Conservation (phyloP, 2,113 vertebrate species). For the Mustelus asterias region DNA sequence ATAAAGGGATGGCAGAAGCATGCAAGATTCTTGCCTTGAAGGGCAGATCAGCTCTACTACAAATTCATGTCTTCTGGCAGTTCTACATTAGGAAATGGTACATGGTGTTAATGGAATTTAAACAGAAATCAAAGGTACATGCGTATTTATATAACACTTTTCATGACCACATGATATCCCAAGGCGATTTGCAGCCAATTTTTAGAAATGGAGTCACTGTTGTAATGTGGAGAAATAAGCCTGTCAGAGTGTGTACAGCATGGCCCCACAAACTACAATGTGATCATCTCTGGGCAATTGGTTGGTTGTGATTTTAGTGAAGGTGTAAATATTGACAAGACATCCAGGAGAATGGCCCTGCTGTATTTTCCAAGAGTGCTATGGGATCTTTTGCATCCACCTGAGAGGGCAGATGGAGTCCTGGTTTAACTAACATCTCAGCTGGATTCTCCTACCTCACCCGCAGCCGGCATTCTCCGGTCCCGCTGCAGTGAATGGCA, state of each 20-base stretch:
- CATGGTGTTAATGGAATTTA: not conserved
- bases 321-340: not conserved
- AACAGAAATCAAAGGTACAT: not conserved
- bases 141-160: not conserved
- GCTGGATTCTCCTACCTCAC: too few species aligned
- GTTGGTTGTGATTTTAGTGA: not conserved
- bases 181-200: not conserved
- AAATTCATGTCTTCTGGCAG: not conserved
- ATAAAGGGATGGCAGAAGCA: not conserved
- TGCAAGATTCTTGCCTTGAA: not conserved
- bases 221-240: not conserved
- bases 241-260: not conserved
- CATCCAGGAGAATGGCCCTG: not conserved
- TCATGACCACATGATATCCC: not conserved
- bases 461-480: too few species aligned
- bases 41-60: not conserved
- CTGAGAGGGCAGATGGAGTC: not conserved
- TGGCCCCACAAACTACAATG: not conserved
- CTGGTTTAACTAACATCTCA: too few species aligned
- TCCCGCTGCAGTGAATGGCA: too few species aligned
- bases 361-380: not conserved
- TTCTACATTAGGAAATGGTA: not conserved
- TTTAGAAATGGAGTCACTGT: not conserved
- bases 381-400: not conserved
- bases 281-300: not conserved